Conservation (phyloP, 2,113 vertebrate genomes). For the Carassius carassius region DNA sequence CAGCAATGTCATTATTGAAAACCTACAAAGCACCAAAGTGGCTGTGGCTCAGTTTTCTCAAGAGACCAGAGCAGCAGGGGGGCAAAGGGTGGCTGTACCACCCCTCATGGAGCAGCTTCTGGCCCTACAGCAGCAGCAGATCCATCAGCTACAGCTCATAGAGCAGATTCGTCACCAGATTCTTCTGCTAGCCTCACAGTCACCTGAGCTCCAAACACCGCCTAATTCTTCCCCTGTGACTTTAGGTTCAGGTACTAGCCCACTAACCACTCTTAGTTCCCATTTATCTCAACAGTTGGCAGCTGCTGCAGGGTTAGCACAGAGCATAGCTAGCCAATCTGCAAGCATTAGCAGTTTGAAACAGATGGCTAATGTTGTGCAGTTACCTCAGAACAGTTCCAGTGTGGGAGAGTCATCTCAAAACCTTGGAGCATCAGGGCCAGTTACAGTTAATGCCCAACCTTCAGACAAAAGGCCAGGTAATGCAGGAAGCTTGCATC, state of each 20-base stretch:
- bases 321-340: constrained; percentile 98
- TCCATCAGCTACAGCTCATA: constrained; percentile 97
- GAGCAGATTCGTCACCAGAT: constrained; percentile 99
- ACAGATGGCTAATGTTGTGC: constrained; percentile 87
- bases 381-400: constrained; percentile 97
- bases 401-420: constrained; percentile 89
- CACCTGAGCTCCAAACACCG: constrained; percentile 86
- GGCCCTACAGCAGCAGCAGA: constrained; percentile 96
- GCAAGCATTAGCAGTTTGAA: constrained; percentile 96
- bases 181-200: constrained; percentile 92
- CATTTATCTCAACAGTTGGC: constrained; percentile 99
- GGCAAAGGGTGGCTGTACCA: constrained; percentile 87
- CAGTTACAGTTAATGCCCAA: constrained; percentile 79
- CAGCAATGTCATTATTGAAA: constrained; percentile 98
- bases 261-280: constrained; percentile 95
- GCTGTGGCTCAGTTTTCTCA: constrained; percentile 98
- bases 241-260: constrained; percentile 88
- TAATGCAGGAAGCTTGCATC: constrained; percentile 79
- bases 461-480: constrained; percentile 87
- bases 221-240: constrained; percentile 85
- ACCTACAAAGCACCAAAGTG: constrained; percentile 99
- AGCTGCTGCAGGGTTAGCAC: constrained; percentile 96
- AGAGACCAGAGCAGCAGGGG: constrained; percentile 83
- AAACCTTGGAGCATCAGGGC: constrained; percentile 82
- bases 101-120: constrained; percentile 97